Evolutionary conservation across 2,888 invertebrate species (phyloP), one percentile per base, ranked within the genome.

Genomic region (Eustalomyia histrio): DNA sequence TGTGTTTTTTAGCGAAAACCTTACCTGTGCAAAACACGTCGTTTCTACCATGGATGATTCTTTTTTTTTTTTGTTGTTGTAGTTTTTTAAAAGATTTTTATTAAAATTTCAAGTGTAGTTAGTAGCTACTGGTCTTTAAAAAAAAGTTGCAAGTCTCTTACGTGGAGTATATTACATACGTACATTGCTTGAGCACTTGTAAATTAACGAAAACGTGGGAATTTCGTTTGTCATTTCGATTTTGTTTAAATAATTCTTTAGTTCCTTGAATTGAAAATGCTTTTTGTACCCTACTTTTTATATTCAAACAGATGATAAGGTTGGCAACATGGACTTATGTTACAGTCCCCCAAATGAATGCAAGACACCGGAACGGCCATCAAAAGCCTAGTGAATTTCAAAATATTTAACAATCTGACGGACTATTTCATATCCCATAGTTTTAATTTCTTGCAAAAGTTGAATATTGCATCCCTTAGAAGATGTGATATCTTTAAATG

Each of bases 131-230:
- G 81, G 81, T 81, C 81, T 81, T 81, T 76, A 65, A 79, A 65
- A 73, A 18, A 50, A n/a, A n/a, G n/a, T 52, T 60, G 35, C 69
- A 72, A 64, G 47, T 58, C 58, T 64, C 55, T 80, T 72, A 67
- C 64, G 64, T 69, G 33, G 81, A 71, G 60, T 47, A 71, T 65
- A 58, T 78, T 72, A 71, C 80, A 76, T 63, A 16, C 21, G 17
- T 29, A 10, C 29, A 50, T 50, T 63, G 43, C 39, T 39, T 47
- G 50, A 63, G 65, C 81, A 81, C 81, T 78, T 81, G 81, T 81
- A 81, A 81, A 81, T 81, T 81, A 78, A 78, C 60, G 61, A 81
- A 81, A 81, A 81, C 81, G 81, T 81, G 81, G 81, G 81, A 81
- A 81, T 75, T 81, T 69, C 67, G 60, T 61, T 79, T 57, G 60